A percentile compares a stretch with the other conserved stretches of the same genome.
These are phyloP conservation scores for Drosophila cognata DNA, from an alignment of 2,888 invertebrate genomes.

Conservation along the genomic window DNA sequence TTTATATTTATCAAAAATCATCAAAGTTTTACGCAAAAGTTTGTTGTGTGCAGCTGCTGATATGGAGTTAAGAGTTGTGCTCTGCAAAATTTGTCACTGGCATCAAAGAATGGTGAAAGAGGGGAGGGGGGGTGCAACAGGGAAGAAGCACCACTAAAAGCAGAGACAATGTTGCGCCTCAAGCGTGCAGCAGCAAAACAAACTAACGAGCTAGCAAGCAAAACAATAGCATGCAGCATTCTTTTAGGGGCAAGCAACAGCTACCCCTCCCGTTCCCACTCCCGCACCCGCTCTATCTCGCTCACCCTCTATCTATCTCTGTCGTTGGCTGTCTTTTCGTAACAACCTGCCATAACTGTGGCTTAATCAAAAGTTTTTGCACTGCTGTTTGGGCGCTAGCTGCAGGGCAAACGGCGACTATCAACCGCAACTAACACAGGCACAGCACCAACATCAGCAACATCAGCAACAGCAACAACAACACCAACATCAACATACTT, in stretches of 20 bases:
- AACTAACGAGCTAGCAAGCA: slow-evolving; percentile 77
- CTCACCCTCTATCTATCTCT: neutral
- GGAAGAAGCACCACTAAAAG: slow-evolving; percentile 34
- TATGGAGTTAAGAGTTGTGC: slow-evolving; percentile 37
- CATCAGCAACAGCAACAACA: neutral
- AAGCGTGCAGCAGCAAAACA: slow-evolving; percentile 62
- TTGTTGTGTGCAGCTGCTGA: slow-evolving; percentile 58
- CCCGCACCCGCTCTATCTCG: neutral
- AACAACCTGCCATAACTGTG: slow-evolving; percentile 81
- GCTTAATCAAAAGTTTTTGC: slow-evolving; percentile 84
- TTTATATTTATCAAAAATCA: slow-evolving; percentile 70
- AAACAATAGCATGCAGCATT: slow-evolving; percentile 71
- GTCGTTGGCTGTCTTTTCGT: slow-evolving; percentile 32
- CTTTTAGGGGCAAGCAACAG: slow-evolving; percentile 33
- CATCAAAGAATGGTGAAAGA: slow-evolving; percentile 12
- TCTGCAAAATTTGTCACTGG: slow-evolving; percentile 68
- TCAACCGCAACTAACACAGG: slow-evolving; percentile 55
- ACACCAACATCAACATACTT: slow-evolving; percentile 9
- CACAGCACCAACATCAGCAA: slow-evolving; percentile 5
- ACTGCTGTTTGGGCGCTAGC: slow-evolving; percentile 55
- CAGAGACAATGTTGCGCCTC: slow-evolving; percentile 64
- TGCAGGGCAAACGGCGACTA: slow-evolving; percentile 66
- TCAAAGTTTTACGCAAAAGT: slow-evolving; percentile 71
- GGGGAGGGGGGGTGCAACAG: neutral
- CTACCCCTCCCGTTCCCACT: neutral